Evolutionary conservation across 2,113 vertebrate species (phyloP).

Genomic region (Festucalex cinctus): DNA sequence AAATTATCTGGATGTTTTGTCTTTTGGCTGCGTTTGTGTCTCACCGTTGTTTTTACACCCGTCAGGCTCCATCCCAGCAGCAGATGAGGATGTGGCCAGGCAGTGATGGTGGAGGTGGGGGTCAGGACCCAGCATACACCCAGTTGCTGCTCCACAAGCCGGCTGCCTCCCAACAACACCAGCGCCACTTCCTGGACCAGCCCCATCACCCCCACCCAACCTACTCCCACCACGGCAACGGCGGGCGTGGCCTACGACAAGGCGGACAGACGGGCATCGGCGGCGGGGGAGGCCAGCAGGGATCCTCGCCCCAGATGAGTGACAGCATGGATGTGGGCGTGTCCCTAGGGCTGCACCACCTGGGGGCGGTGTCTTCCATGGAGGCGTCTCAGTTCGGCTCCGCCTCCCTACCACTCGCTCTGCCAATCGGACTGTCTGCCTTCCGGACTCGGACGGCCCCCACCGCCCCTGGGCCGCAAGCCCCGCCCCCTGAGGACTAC

Average conservation of each 20-base stretch:
- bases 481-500: constrained; percentile 78
- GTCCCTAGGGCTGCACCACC: constrained; percentile 79
- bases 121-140: constrained; percentile 76
- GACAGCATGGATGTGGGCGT: constrained; percentile 85
- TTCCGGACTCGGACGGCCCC: constrained; percentile 92
- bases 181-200: constrained; percentile 77
- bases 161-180: constrained; percentile 80
- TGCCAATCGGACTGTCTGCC: constrained; percentile 85
- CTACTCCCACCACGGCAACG: constrained; percentile 78
- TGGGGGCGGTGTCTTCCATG: constrained; percentile 80
- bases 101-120: constrained; percentile 79
- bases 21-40: neutral
- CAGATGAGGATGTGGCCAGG: constrained; percentile 86
- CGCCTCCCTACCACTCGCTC: constrained; percentile 79
- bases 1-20: too few relatives aligned
- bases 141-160: constrained; percentile 88
- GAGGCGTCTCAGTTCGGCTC: constrained; percentile 81
- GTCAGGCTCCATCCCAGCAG: constrained; percentile 81
- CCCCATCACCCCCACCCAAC: constrained; percentile 81
- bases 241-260: constrained; percentile 75
- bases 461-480: constrained; percentile 70
- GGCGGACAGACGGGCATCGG: constrained; percentile 64
- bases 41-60: constrained; percentile 3
- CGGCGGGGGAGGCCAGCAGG: constrained; percentile 71
- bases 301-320: constrained; percentile 78